A percentile compares a stretch with the other conserved stretches of the same genome.
Conservation (phyloP, 2,797 vertebrate genomes). For the Anguilla pacifica region DNA sequence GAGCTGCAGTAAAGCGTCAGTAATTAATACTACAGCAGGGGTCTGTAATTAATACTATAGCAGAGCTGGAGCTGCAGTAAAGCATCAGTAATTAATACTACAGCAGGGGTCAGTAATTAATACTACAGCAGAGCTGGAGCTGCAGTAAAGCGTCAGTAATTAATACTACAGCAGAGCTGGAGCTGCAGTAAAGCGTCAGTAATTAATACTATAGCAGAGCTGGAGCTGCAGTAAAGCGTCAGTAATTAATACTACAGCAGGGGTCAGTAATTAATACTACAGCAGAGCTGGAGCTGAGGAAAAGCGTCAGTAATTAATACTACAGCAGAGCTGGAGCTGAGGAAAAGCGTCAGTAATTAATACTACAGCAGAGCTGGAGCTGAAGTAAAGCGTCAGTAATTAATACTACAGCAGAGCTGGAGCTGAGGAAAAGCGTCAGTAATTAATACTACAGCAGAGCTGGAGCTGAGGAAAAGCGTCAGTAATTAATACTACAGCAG, state of each 20-base stretch:
- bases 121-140: neutral
- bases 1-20: neutral
- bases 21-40: neutral
- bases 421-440: neutral
- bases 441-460: neutral
- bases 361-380: too few relatives aligned
- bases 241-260: neutral
- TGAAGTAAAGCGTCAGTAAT: neutral
- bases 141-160: neutral
- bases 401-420: neutral
- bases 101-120: neutral
- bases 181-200: too few relatives aligned
- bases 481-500: neutral
- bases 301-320: too few relatives aligned
- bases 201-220: neutral
- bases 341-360: too few relatives aligned
- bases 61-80: neutral
- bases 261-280: neutral
- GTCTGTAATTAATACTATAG: neutral
- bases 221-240: neutral
- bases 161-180: neutral
- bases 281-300: neutral
- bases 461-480: neutral
- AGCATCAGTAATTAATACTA: neutral
- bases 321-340: too few relatives aligned